These are phyloP conservation scores for Pristionchus entomophagus DNA, from an alignment of 2,888 invertebrate species.

Conservation along the genomic window DNA sequence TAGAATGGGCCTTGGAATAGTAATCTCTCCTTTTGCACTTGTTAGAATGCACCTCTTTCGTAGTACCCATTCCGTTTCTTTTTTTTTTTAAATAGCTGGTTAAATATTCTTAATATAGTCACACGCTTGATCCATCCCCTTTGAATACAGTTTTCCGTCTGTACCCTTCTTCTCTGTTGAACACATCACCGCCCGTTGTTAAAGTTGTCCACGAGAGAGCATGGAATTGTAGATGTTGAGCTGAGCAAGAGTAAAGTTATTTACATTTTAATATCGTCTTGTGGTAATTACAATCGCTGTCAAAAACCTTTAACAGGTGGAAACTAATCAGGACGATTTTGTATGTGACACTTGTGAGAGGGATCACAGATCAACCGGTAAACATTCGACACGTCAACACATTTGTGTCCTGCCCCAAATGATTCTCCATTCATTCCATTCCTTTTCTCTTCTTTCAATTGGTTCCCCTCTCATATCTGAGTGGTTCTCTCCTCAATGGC, in stretches of 20 bases:
- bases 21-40: background rate
- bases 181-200: slow-evolving; percentile 28
- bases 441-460: too few relatives aligned
- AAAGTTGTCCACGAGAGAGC: slow-evolving; percentile 34
- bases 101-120: background rate
- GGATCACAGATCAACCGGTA: too few relatives aligned
- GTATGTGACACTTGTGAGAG: too few relatives aligned
- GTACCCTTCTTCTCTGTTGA: slow-evolving; percentile 34
- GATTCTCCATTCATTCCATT: too few relatives aligned
- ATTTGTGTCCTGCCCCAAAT: too few relatives aligned
- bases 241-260: slow-evolving; percentile 25
- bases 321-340: too few relatives aligned
- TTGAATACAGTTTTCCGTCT: background rate
- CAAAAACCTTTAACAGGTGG: too few relatives aligned
- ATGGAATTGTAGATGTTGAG: slow-evolving; percentile 31
- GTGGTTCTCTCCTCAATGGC: too few relatives aligned
- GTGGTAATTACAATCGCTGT: too few relatives aligned
- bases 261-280: background rate
- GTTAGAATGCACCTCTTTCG: slow-evolving; percentile 23
- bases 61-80: slow-evolving; percentile 1
- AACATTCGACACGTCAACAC: too few relatives aligned
- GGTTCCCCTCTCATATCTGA: too few relatives aligned
- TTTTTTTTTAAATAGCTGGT: background rate
- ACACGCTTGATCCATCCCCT: background rate
- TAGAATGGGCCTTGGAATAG: background rate